Evolutionary conservation across 2,113 vertebrate genomes (phyloP), one percentile per base, ranked within the genome.

Genomic region (Clarias batrachus): DNA sequence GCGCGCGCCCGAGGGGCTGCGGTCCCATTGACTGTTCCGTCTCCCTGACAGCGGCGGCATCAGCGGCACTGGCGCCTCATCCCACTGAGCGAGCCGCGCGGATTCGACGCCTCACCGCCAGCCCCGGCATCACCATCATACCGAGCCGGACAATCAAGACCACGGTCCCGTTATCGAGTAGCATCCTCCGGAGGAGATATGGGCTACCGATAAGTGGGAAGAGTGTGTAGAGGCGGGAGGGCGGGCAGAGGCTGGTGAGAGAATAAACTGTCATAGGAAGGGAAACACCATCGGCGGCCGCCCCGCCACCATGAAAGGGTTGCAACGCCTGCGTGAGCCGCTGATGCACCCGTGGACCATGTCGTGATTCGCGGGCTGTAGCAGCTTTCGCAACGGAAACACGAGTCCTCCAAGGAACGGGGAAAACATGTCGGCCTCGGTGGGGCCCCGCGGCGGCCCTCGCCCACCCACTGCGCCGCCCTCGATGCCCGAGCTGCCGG

Each of bases 381-480:
- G 89, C 88, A 91, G 91, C 91, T 92, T 65, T 71, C 54, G 92
- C 91, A 89, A 92, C 94, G 92, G 93, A 93, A 94, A 95, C 91
- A 92, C 93, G 95, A 95, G 92, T 84, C 95, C 92, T 92, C 93
- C 92, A 92, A 91, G 91, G 91, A 89, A 92, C 54, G 90, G 94
- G 91, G 91, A 88, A 94, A 95, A 94, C 91, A 98, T 99, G 97
- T 97, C 98, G 95, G 95, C 96, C 92, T 95, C 96, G 87, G 96
- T 96, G 97, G 97, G 97, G 94, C 96, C 97, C 95, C 97, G 94
- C 92, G 94, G 96, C 94, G 97, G 96, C 95, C 96, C 98, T 94
- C 97, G 96, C 93, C 96, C 97, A 94, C 96, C 97, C 93, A 95
- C 96, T 90, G 96, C 94, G 95, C 97, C 97, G 91, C 96, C 96